phyloP scores from a whole-genome alignment of 2,797 vertebrate species.

The Antennarius maculatus region DNA sequence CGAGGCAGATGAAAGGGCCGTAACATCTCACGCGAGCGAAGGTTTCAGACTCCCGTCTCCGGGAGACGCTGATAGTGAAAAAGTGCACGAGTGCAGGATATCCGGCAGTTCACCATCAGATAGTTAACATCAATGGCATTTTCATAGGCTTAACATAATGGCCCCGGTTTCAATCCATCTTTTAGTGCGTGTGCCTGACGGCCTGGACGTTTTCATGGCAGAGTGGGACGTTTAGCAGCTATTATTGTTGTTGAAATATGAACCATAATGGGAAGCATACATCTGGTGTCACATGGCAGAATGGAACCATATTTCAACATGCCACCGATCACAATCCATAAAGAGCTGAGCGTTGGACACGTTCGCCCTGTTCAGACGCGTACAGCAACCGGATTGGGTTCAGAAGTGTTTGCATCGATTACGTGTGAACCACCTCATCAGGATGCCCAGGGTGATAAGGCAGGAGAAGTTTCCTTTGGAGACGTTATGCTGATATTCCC shows the following conservation, averaged over 20 bases:
- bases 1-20: constrained; percentile 66
- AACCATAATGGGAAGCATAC: constrained; percentile 44
- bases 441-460: constrained; percentile 1
- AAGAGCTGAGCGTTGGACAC: neutral
- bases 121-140: constrained; percentile 70
- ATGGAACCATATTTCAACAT: constrained; percentile 17
- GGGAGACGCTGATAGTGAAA: constrained; percentile 42
- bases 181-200: constrained; percentile 68
- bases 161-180: constrained; percentile 40
- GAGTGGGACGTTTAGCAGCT: constrained; percentile 58
- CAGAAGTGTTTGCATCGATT: no score
- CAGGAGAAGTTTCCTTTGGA: constrained; percentile 14
- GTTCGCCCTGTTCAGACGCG: no score
- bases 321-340: constrained; percentile 3
- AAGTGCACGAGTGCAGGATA: constrained; percentile 37
- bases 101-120: constrained; percentile 49
- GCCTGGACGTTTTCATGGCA: constrained; percentile 63
- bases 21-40: constrained; percentile 44
- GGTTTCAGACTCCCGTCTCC: constrained; percentile 54
- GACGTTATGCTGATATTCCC: constrained; percentile 43
- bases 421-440: neutral
- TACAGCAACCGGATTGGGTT: no score
- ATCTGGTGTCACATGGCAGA: constrained; percentile 38
- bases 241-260: constrained; percentile 68
- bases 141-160: constrained; percentile 50